Percentiles rank a stretch among this genome's conserved stretches.
phyloP scores from a whole-genome alignment of 1,140 invertebrate species.

The Coptotermes formosanus region DNA sequence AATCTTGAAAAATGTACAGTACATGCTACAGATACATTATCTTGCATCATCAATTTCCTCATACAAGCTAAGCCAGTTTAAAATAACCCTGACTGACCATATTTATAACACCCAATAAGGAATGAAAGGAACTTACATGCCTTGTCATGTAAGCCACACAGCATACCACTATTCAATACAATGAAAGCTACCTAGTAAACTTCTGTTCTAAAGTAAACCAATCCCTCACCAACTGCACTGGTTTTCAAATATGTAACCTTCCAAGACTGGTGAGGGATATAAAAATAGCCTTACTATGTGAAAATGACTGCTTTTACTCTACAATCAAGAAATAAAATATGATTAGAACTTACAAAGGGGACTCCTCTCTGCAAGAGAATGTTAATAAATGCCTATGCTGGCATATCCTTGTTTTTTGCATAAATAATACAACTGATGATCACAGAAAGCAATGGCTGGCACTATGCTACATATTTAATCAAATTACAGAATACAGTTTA shows the following conservation, averaged over 20 bases:
- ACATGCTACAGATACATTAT: not conserved
- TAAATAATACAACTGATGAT: constrained; percentile 22
- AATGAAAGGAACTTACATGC: constrained; percentile 27
- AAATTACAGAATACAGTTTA: constrained; percentile 15
- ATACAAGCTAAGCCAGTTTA: not conserved
- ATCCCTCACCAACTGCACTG: no score
- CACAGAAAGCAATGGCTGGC: constrained; percentile 30
- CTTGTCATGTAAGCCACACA: constrained; percentile 13
- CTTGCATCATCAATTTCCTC: not conserved
- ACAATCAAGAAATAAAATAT: constrained; percentile 20
- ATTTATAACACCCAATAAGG: constrained; percentile 13
- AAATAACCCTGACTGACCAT: constrained; percentile 23
- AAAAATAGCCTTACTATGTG: not conserved
- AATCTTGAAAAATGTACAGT: not conserved
- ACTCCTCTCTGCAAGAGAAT: not conserved
- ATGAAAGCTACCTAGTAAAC: constrained; percentile 20
- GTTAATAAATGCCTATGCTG: constrained; percentile 23
- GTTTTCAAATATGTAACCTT: not conserved
- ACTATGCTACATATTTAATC: constrained; percentile 1
- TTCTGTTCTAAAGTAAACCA: no score
- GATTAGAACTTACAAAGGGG: not conserved
- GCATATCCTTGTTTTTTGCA: not conserved
- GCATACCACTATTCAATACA: not conserved
- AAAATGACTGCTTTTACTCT: not conserved
- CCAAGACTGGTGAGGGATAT: not conserved